Evolutionary conservation across 2,888 invertebrate genomes (phyloP).

Genomic region (Luffia ferchaultella): DNA sequence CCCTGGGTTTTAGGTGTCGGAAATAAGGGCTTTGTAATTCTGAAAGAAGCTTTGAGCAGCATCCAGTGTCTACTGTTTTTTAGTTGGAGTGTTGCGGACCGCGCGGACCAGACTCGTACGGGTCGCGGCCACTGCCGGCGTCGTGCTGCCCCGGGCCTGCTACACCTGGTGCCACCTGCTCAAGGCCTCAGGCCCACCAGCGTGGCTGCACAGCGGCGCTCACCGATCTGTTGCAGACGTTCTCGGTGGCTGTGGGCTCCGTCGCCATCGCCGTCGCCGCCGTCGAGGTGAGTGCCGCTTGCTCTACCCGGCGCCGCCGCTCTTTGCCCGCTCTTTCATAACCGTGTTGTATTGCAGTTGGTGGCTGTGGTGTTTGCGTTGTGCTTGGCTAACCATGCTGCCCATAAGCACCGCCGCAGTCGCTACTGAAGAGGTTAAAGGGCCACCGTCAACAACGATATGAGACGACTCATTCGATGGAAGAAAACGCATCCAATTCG

Average conservation of each 20-base stretch:
- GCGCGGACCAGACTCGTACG: constrained; percentile 35
- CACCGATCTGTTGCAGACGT: constrained; percentile 33
- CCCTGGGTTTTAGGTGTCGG: too few relatives aligned
- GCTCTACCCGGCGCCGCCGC: neutral
- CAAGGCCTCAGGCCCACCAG: constrained; percentile 26
- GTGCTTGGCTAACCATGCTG: constrained; percentile 84
- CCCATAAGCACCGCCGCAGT: constrained; percentile 74
- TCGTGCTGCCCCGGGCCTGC: constrained; percentile 51
- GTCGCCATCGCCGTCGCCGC: constrained; percentile 71
- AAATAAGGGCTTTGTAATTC: too few relatives aligned
- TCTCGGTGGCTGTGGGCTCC: constrained; percentile 64
- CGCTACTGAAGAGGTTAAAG: constrained; percentile 35
- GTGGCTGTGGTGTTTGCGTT: constrained; percentile 84
- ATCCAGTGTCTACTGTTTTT: too few relatives aligned
- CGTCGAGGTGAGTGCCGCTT: constrained; percentile 62
- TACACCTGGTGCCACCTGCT: constrained; percentile 23
- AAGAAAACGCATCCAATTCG: neutral
- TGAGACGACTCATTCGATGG: neutral
- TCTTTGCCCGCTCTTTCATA: too few relatives aligned
- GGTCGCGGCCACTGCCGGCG: constrained; percentile 18
- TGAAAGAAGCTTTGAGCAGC: too few relatives aligned
- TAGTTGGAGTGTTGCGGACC: constrained; percentile 69
- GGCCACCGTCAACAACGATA: neutral
- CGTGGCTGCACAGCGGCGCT: constrained; percentile 54
- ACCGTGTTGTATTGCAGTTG: constrained; percentile 57